Percentiles rank a stretch among this genome's conserved stretches.
Conservation (phyloP, 1,140 invertebrate species). For the Brachionus plicatilis region DNA sequence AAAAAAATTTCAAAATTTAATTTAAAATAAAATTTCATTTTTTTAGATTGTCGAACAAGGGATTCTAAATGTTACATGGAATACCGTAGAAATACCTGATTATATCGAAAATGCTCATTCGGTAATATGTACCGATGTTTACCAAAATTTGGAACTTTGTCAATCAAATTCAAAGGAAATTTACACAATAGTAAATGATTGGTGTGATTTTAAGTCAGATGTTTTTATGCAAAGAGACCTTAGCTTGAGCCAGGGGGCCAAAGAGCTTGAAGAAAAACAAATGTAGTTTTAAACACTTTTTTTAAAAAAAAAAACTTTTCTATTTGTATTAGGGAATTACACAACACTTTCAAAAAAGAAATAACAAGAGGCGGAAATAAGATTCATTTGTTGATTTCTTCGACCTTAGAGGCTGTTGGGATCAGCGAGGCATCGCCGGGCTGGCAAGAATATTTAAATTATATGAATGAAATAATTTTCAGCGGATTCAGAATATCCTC, state of each 20-base stretch:
- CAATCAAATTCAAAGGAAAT: constrained; percentile 43
- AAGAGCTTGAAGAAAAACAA: constrained; percentile 51
- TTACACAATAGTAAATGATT: constrained; percentile 4
- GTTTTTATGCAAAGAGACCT: constrained; percentile 47
- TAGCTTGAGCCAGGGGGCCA: constrained; percentile 48
- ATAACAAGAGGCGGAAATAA: constrained; percentile 49
- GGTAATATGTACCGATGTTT: constrained; percentile 50
- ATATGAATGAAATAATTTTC: constrained; percentile 74
- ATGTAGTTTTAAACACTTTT: constrained; percentile 44
- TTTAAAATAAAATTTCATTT: neutral
- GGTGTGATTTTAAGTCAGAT: constrained; percentile 44
- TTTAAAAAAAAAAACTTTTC: neutral
- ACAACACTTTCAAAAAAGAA: constrained; percentile 49
- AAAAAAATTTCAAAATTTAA: neutral
- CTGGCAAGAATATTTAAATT: constrained; percentile 78
- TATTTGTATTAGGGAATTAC: constrained; percentile 45
- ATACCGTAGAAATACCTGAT: constrained; percentile 53
- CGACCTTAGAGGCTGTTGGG: constrained; percentile 52
- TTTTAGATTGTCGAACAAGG: constrained; percentile 47
- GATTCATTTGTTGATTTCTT: constrained; percentile 48
- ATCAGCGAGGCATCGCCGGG: constrained; percentile 60
- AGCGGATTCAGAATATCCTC: constrained; percentile 63
- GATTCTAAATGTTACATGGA: constrained; percentile 51
- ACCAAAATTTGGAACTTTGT: constrained; percentile 52
- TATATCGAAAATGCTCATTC: constrained; percentile 54